Base-by-base conservation (phyloP, 2,113 vertebrate species). In the Esox niger region DNA sequence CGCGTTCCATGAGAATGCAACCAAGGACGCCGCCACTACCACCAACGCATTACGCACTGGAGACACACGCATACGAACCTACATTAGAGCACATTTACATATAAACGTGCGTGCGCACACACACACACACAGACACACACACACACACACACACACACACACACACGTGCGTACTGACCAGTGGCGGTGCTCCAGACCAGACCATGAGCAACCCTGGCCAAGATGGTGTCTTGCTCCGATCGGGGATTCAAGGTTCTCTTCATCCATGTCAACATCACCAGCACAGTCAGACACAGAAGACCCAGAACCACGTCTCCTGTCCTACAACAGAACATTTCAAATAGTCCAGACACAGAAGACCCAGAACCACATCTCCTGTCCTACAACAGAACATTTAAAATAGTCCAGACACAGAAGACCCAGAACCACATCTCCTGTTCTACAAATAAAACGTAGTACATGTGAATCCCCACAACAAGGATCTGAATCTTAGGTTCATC, bases 21-120 rank as follows among this genome's bases (percentile, higher is more conserved):
- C 70, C n/a, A 92, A 70, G 32, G 95, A 87, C 0, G 96, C 94
- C 6, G 83, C 93, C n/a, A 96, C 79, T 25, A 98, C 96, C 2
- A 98, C 92, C 2, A 95, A 82, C 2, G 94, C 95, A 0, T 97
- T 99, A 6, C 95, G 93, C 66, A 94, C 95, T 96, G 64, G 3
- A 69, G 46, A 27, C 21, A 27, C 30, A 35, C n/a, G n/a, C n/a
- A n/a, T n/a, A n/a, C n/a, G n/a, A n/a, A n/a, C n/a, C n/a, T 9
- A 66, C 23, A 52, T 35, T 6, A 52, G 9, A 52, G 7, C 47
- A 49, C 47, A 49, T 20, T 20, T 20, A 52, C 47, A 52, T 20
- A 21, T 20, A 0, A 13, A 3, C 3, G 10, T 35, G 33, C 8
- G 33, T 7, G 3, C 8, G 55, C 26, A 31, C 29, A 32, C 17